phyloP scores from a whole-genome alignment of 2,888 invertebrate species.

The Pasiphila rectangulata region DNA sequence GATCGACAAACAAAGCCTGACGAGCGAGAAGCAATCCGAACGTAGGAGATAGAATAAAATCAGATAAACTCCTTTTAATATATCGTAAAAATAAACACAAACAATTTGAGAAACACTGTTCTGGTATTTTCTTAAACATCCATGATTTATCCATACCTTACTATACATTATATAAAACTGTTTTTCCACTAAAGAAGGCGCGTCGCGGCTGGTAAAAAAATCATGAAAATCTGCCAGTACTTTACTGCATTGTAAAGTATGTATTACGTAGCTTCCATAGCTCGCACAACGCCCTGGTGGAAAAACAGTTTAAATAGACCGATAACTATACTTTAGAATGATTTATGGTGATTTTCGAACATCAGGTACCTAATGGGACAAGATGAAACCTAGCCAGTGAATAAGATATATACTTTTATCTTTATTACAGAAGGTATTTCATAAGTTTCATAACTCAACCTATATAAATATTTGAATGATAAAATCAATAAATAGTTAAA shows the following conservation, averaged over 20 bases:
- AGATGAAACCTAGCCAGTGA: conserved; percentile 42
- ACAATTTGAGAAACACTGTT: conserved; percentile 78
- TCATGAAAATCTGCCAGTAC: no score
- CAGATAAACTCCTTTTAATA: conserved; percentile 57
- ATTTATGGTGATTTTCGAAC: conserved; percentile 45
- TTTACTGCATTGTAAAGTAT: no score
- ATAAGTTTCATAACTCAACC: conserved; percentile 24
- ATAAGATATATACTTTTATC: conserved; percentile 28
- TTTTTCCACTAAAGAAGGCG: conserved; percentile 16
- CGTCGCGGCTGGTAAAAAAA: no score
- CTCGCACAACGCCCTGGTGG: background rate
- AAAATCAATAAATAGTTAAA: conserved; percentile 26
- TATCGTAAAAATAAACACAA: conserved; percentile 48
- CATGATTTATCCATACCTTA: conserved; percentile 35
- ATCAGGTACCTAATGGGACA: conserved; percentile 76
- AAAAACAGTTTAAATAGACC: conserved; percentile 25
- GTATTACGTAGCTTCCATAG: no score
- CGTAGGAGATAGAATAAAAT: conserved; percentile 56
- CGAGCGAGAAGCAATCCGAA: conserved; percentile 34
- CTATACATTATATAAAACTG: conserved; percentile 41
- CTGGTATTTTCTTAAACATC: no score
- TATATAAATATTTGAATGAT: conserved; percentile 23
- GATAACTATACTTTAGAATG: conserved; percentile 27
- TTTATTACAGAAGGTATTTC: conserved; percentile 18
- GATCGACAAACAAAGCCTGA: conserved; percentile 59